Conservation (phyloP, 1,140 invertebrate species). For the Drosophila orosa region DNA sequence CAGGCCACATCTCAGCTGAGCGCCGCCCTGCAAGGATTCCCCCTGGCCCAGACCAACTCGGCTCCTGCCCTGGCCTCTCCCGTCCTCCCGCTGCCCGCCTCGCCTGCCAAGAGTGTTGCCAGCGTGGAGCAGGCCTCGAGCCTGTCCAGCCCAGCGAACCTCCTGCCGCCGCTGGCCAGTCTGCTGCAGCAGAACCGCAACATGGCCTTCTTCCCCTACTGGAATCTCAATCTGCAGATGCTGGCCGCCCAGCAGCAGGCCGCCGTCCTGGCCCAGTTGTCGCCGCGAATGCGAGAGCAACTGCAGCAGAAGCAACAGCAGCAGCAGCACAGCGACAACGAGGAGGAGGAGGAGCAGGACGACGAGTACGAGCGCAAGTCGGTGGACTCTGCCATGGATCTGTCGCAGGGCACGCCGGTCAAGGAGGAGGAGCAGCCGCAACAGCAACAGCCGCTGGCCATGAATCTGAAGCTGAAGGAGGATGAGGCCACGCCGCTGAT, state of each 20-base stretch:
- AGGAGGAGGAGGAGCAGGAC: constrained; percentile 74
- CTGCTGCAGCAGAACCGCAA: constrained; percentile 80
- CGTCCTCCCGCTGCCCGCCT: constrained; percentile 42
- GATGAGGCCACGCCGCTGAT: constrained; percentile 77
- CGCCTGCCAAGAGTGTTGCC: constrained; percentile 68
- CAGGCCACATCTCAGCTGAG: constrained; percentile 59
- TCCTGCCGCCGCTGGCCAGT: constrained; percentile 75
- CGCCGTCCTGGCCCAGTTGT: constrained; percentile 74
- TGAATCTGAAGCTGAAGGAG: constrained; percentile 71
- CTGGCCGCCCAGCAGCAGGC: constrained; percentile 83
- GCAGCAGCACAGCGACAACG: constrained; percentile 47
- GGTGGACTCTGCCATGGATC: constrained; percentile 79
- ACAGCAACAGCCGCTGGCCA: constrained; percentile 52
- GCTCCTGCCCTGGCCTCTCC: constrained; percentile 25
- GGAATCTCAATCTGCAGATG: constrained; percentile 84
- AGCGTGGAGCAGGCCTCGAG: constrained; percentile 49
- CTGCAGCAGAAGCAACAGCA: constrained; percentile 69
- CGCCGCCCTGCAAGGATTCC: constrained; percentile 68
- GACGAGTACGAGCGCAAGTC: constrained; percentile 79
- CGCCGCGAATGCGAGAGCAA: constrained; percentile 72
- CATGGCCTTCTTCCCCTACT: constrained; percentile 83
- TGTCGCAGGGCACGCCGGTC: constrained; percentile 74
- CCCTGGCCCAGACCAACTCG: constrained; percentile 39
- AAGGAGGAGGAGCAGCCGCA: constrained; percentile 67
- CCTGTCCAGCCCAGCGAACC: constrained; percentile 49